Conservation (phyloP, 2,888 invertebrate species). For the Prosopocoilus inquinatus region DNA sequence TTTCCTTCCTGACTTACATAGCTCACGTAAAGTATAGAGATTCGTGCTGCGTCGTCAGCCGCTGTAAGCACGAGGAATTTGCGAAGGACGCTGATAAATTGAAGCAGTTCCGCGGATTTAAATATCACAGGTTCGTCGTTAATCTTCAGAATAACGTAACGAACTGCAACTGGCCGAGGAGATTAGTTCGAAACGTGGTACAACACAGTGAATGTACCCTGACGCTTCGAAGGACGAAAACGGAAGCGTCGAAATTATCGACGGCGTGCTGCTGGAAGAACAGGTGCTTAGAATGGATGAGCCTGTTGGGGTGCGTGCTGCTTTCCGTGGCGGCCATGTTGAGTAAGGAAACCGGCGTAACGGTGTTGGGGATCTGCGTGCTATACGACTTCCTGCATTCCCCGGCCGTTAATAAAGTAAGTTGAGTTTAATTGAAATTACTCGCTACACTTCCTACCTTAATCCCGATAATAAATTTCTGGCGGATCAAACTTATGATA, state of each 20-base stretch:
- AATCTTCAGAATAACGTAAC: slow-evolving; percentile 44
- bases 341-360: slow-evolving; percentile 94
- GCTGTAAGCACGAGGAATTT: slow-evolving; percentile 6
- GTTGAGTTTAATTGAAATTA: slow-evolving; percentile 16
- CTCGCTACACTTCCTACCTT: slow-evolving; percentile 1
- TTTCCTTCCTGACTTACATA: slow-evolving; percentile 83
- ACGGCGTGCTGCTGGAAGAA: slow-evolving; percentile 40
- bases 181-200: slow-evolving; percentile 13
- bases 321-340: slow-evolving; percentile 80
- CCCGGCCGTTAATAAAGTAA: slow-evolving; percentile 21
- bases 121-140: slow-evolving; percentile 44
- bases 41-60: slow-evolving; percentile 26
- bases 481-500: slow-evolving; percentile 25
- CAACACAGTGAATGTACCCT: slow-evolving; percentile 5
- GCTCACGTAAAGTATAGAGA: slow-evolving; percentile 71
- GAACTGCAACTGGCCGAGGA: slow-evolving; percentile 43
- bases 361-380: slow-evolving; percentile 86
- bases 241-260: slow-evolving; percentile 7
- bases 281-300: slow-evolving; percentile 55
- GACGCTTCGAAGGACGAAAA: slow-evolving; percentile 13
- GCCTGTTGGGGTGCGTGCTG: slow-evolving; percentile 58
- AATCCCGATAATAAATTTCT: slow-evolving; percentile 27
- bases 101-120: slow-evolving; percentile 35
- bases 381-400: slow-evolving; percentile 76
- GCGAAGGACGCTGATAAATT: slow-evolving; percentile 32